These are phyloP conservation scores for Ochropleura leucogaster DNA, from an alignment of 2,888 invertebrate species.

Conservation along the genomic window DNA sequence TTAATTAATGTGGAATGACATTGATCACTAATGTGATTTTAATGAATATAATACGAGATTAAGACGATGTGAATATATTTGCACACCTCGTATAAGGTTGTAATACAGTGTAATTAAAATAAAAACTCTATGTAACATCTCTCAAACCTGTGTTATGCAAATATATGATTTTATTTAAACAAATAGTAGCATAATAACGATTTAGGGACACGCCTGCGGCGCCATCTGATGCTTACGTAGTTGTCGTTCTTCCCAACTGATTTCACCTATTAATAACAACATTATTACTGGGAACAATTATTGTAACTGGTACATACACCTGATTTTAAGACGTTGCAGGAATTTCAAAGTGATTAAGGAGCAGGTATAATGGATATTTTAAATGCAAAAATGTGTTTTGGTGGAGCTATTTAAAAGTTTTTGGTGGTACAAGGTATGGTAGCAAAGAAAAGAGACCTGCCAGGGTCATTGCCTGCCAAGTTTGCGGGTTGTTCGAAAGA, in stretches of 20 bases:
- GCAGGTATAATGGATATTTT: slow-evolving; percentile 4
- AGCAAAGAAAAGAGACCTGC: background rate
- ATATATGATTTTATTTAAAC: no score
- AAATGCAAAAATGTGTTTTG: background rate
- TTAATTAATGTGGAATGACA: no score
- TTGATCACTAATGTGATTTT: no score
- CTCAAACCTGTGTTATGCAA: no score
- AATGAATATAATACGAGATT: no score
- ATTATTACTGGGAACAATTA: slow-evolving; percentile 38
- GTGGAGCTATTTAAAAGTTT: background rate
- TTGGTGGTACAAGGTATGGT: background rate
- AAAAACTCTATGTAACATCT: no score
- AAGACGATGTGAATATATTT: no score
- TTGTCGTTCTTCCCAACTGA: slow-evolving; percentile 48
- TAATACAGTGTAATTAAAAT: no score
- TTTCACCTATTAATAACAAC: slow-evolving; percentile 53
- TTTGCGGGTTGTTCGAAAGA: no score
- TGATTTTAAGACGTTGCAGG: slow-evolving; percentile 18
- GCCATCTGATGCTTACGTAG: slow-evolving; percentile 47
- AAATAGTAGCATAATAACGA: slow-evolving; percentile 35
- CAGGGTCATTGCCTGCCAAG: no score
- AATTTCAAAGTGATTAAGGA: slow-evolving; percentile 17
- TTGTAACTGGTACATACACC: slow-evolving; percentile 30
- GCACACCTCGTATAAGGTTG: no score
- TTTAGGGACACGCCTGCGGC: slow-evolving; percentile 28